These are phyloP conservation scores for Microcebus ravelobensis DNA, from an alignment of 2,113 vertebrate genomes.

Conservation along the genomic window DNA sequence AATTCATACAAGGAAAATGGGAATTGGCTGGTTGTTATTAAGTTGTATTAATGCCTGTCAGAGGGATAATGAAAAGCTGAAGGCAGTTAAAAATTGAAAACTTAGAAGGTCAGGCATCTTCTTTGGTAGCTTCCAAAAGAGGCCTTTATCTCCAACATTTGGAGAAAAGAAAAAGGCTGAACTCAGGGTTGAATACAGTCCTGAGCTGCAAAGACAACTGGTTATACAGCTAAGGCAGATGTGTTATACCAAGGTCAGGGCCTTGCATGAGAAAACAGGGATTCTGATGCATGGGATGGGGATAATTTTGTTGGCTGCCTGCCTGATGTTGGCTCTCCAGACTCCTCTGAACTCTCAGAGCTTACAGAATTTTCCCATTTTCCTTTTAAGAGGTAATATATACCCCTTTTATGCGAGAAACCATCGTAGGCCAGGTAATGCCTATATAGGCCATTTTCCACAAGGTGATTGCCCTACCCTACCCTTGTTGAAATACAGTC, in stretches of 20 bases:
- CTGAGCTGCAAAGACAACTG: not conserved
- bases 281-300: not conserved
- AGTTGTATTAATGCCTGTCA: not conserved
- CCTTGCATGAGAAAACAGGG: not conserved
- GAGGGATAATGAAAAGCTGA: slow-evolving; percentile 11
- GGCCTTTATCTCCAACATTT: slow-evolving; percentile 17
- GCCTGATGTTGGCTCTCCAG: not conserved
- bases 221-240: not conserved
- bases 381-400: not conserved
- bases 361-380: not conserved
- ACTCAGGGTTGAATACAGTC: not conserved
- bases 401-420: not conserved
- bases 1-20: not conserved
- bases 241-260: not conserved
- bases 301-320: not conserved
- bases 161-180: not conserved
- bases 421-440: not conserved
- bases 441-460: not conserved
- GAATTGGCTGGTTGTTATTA: slow-evolving; percentile 31
- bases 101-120: not conserved
- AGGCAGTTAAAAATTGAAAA: slow-evolving; percentile 31
- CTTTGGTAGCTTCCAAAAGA: slow-evolving; percentile 23
- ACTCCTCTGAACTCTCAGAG: not conserved
- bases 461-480: not conserved
- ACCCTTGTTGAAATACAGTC: not conserved